Percentiles rank a stretch among this genome's conserved stretches.
Conservation (phyloP, 2,113 vertebrate species). For the Acrocephalus kingi region DNA sequence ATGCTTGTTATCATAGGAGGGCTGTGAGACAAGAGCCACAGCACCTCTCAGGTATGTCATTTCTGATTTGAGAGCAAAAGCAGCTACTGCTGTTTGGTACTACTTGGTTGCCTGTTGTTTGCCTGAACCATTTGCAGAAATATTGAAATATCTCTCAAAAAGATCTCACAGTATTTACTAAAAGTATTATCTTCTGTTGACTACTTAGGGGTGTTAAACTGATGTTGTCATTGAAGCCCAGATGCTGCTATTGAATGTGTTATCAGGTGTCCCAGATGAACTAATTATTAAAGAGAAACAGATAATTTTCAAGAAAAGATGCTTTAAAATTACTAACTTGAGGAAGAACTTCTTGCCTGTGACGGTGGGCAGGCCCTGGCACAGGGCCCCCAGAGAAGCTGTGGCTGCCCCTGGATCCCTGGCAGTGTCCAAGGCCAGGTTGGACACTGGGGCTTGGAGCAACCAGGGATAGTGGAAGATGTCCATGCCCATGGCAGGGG, state of each 20-base stretch:
- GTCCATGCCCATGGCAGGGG: not conserved
- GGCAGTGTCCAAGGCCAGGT: fast-evolving
- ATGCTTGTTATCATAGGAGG: not conserved
- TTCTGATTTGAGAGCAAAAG: not conserved
- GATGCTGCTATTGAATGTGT: not conserved
- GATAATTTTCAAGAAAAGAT: not conserved
- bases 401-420: not conserved
- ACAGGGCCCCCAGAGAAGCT: not conserved
- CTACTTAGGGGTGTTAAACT: not conserved
- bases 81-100: not conserved
- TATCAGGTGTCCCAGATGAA: not conserved
- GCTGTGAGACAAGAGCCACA: not conserved
- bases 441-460: not conserved
- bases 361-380: not conserved
- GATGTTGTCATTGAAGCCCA: not conserved
- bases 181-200: not conserved
- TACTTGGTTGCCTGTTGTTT: not conserved
- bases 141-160: not conserved
- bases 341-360: not conserved
- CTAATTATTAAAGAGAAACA: not conserved
- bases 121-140: not conserved
- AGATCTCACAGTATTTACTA: not conserved
- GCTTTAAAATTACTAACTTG: not conserved
- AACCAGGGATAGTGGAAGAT: not conserved
- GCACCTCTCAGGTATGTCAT: not conserved